Base-by-base conservation (phyloP, 2,888 invertebrate species). In the Biston stratarius region DNA sequence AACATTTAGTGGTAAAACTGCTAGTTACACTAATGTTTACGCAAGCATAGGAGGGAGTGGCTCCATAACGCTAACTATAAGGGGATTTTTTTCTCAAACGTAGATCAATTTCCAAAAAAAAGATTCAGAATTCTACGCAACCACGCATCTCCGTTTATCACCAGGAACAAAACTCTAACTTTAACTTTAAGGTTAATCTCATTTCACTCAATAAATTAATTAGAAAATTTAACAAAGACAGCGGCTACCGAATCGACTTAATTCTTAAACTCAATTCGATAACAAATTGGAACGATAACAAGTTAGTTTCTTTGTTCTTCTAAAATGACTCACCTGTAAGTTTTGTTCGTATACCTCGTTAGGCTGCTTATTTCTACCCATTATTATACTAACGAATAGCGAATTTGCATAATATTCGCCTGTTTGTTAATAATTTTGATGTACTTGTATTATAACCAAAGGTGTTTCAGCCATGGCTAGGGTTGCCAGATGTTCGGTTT, bases 221-320 rank as follows among this genome's bases (percentile, higher is more conserved):
- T 38, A 14, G 14, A 52, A 52, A 40, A 40, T 53, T 24, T 14
- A 53, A 53, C 53, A 40, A 53, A 53, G 53, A 15, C 24, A 53
- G 53, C 15, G 14, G 12, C 40, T 38, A 5, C 38, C 38, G 12
- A 24, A 7, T 12, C 11, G 42, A 42, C 12, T 42, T 55, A 11
- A 42, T 42, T 55, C 55, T 15, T 7, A 52, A 53, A 42, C 42
- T 55, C 42, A 55, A 53, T 55, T 55, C 33, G 42, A 55, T 55
- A 55, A 55, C 42, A 42, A 55, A 42, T 42, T 55, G 55, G 24
- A 24, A 14, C 55, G 55, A 55, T 42, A 55, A 55, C 0, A 38
- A 38, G 55, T 0, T 42, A 42, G n/a, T 42, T 42, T 42, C 55
- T 55, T 55, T 55, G 55, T 55, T 55, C 55, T 12, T 15, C n/a